Evolutionary conservation across 2,888 invertebrate species (phyloP).

Genomic region (Pegoplata infirma): DNA sequence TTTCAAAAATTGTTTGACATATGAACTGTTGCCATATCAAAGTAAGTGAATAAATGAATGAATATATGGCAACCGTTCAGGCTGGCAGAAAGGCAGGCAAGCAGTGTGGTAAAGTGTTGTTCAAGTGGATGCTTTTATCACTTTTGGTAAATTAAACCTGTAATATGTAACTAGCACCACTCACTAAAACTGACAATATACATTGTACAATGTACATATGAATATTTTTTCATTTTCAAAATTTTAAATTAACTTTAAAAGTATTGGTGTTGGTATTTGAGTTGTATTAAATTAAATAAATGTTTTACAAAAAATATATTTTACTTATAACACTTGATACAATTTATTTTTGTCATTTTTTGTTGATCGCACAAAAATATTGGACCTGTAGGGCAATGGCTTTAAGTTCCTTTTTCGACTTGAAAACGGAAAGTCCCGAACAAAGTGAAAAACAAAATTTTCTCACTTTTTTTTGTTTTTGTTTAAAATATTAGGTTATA

Average conservation of each 20-base stretch:
- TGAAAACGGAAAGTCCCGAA: no score
- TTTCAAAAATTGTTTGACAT: constrained; percentile 53
- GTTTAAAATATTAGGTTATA: no score
- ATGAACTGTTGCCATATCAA: constrained; percentile 61
- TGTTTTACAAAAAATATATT: not conserved
- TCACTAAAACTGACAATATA: constrained; percentile 14
- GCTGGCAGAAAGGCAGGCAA: constrained; percentile 11
- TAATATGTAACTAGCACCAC: constrained; percentile 26
- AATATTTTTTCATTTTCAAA: constrained; percentile 33
- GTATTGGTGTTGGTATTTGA: not conserved
- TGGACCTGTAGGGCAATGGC: no score
- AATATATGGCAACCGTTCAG: not conserved
- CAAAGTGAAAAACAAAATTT: no score
- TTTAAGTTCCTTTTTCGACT: no score
- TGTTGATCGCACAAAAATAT: no score
- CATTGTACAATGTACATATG: no score
- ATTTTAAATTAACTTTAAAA: constrained; percentile 37
- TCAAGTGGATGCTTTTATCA: constrained; percentile 60
- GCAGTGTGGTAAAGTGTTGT: constrained; percentile 51
- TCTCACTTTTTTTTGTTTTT: no score
- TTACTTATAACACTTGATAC: no score
- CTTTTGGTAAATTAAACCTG: constrained; percentile 59
- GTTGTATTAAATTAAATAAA: not conserved
- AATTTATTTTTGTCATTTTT: no score
- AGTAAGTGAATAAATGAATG: constrained; percentile 33